phyloP scores from a whole-genome alignment of 2,888 invertebrate species.

The Disparrhopalites patrizii region DNA sequence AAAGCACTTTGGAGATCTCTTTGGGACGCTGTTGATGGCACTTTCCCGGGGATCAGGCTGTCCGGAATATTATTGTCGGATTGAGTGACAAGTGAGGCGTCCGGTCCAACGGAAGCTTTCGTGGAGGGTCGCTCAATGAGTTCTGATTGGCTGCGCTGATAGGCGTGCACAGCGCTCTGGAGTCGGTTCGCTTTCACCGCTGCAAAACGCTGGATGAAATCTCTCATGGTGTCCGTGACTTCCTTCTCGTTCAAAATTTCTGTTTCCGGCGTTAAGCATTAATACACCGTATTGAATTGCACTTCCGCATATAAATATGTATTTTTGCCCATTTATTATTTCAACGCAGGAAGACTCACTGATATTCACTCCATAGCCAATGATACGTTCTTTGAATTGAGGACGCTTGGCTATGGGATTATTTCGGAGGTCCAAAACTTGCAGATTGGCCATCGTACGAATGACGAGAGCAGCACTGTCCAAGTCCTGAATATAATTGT shows the following conservation, averaged over 20 bases:
- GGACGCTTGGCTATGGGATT: conserved; percentile 64
- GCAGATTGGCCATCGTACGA: conserved; percentile 57
- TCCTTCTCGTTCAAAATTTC: conserved; percentile 61
- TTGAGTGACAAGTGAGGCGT: no score
- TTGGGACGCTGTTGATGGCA: background rate
- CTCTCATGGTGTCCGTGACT: conserved; percentile 59
- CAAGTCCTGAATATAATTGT: conserved; percentile 55
- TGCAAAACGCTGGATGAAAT: conserved; percentile 60
- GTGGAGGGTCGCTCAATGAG: background rate
- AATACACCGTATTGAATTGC: background rate
- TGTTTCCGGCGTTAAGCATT: conserved; percentile 50
- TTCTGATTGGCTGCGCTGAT: conserved; percentile 1
- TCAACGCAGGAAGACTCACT: conserved; percentile 27
- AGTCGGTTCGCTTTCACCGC: conserved; percentile 28
- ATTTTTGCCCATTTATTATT: background rate
- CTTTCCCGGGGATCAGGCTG: no score
- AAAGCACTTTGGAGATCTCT: background rate
- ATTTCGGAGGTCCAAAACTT: conserved; percentile 59
- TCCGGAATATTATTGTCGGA: no score
- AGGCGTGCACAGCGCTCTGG: conserved; percentile 6
- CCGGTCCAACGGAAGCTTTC: no score
- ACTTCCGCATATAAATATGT: background rate
- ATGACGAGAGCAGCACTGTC: conserved; percentile 58
- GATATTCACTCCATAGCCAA: conserved; percentile 35
- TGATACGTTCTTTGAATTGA: conserved; percentile 53